These are phyloP conservation scores for Choristoneura fumiferana DNA, from an alignment of 1,140 invertebrate genomes.

Conservation along the genomic window DNA sequence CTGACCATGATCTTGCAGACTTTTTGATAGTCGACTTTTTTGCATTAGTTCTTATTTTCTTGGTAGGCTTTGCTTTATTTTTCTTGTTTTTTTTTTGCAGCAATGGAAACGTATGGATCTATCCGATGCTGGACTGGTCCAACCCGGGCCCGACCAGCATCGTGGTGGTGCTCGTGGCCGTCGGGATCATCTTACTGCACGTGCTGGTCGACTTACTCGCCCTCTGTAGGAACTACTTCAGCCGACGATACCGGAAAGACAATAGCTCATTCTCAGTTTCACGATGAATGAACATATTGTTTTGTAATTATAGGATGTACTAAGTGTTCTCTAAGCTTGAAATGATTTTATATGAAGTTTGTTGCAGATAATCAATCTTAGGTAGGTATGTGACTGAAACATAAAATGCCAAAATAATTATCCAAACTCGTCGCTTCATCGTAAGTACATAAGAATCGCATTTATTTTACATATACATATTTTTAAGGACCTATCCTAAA, in stretches of 20 bases:
- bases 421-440: too few relatives aligned
- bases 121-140: slow-evolving; percentile 65
- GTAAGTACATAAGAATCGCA: too few relatives aligned
- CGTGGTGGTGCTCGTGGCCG: slow-evolving; percentile 34
- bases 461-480: too few relatives aligned
- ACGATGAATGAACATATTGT: not conserved
- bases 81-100: slow-evolving; percentile 41
- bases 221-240: slow-evolving; percentile 36
- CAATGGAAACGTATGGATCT: slow-evolving; percentile 50
- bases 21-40: too few relatives aligned
- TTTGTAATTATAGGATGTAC: too few relatives aligned
- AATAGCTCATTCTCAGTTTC: slow-evolving; percentile 24
- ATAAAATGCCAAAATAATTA: too few relatives aligned
- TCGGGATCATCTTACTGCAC: slow-evolving; percentile 48
- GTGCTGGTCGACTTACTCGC: slow-evolving; percentile 39
- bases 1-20: too few relatives aligned
- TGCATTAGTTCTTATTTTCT: not conserved
- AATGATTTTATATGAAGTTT: too few relatives aligned
- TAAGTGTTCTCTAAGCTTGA: too few relatives aligned
- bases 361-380: too few relatives aligned
- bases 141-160: slow-evolving; percentile 36
- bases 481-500: too few relatives aligned
- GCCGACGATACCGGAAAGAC: slow-evolving; percentile 32
- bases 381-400: too few relatives aligned
- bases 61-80: not conserved